Base-by-base conservation (phyloP, 1,140 invertebrate genomes). In the Maconellicoccus hirsutus region DNA sequence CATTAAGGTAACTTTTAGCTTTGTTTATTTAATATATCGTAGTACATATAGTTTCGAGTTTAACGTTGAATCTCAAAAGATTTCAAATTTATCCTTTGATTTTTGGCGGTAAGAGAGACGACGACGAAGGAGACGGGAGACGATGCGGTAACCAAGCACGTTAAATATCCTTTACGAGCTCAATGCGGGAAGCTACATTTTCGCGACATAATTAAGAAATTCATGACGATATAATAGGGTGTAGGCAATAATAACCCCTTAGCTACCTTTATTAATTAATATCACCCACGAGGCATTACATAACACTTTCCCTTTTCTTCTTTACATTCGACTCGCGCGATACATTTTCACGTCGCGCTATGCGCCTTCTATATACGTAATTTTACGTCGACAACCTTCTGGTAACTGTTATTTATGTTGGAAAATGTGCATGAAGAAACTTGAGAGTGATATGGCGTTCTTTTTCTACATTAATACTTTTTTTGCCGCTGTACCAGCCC, bases 261-360 rank as follows among this genome's bases (percentile, higher is more conserved):
- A 66, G 61, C 61, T 66, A 66, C 61, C 61, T 66, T 66, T 66
- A 66, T 66, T 66, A 66, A 66, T 66, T 66, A 66, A 66, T 66
- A 66, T 66, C 61, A 66, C 61, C 61, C 61, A 19, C 61, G 61
- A 66, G 61, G 25, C 61, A 26, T 66, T 66, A 52, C 42, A 52
- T 52, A 52, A 52, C 42, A 52, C 42, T 52, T 52, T 52, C 42
- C n/a, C 42, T 52, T 33, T 52, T 52, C 42, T 52, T 52, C 42
- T 14, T 52, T 52, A 33, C 29, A 19, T 19, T 19, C 42, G 42
- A 16, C 42, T 52, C 42, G 10, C 33, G 33, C 42, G 42, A 52
- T 52, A 52, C 42, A 52, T 19, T 14, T 52, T 16, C 42, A 16
- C n/a, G 42, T 14, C 42, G 4, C 42, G 42, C 42, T 52, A 16